These are phyloP conservation scores for Lottia gigantea DNA, from an alignment of 2,888 invertebrate species.

Conservation along the genomic window DNA sequence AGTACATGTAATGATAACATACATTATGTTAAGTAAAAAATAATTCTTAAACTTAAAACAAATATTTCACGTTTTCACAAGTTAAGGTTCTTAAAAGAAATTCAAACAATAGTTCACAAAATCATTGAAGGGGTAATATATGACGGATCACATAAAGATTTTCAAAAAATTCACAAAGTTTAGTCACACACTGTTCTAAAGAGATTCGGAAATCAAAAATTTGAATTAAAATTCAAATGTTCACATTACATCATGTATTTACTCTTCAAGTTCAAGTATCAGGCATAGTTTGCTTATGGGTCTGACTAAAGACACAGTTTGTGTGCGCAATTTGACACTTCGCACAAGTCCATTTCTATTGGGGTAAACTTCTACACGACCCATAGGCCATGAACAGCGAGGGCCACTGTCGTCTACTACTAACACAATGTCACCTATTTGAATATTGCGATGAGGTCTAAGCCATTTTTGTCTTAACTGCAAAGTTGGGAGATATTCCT, in stretches of 20 bases:
- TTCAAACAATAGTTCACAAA: too few relatives aligned
- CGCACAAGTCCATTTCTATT: constrained; percentile 18
- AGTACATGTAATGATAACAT: too few relatives aligned
- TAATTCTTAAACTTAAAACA: too few relatives aligned
- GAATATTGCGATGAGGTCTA: neutral
- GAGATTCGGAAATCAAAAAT: too few relatives aligned
- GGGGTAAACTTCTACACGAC: constrained; percentile 14
- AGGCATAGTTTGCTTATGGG: constrained; percentile 3
- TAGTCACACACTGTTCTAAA: neutral
- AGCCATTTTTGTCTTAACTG: constrained; percentile 23
- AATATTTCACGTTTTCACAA: too few relatives aligned
- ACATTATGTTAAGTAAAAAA: too few relatives aligned
- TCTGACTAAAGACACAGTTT: constrained; percentile 10
- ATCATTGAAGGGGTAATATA: too few relatives aligned
- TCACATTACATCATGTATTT: neutral
- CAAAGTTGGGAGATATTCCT: constrained; percentile 20
- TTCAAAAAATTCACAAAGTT: too few relatives aligned
- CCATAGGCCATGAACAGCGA: constrained; percentile 18
- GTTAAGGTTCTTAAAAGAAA: too few relatives aligned
- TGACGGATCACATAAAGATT: too few relatives aligned
- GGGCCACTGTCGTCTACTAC: constrained; percentile 15
- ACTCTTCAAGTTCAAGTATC: neutral
- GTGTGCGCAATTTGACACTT: constrained; percentile 11
- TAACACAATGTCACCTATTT: constrained; percentile 19
- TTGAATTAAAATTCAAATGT: too few relatives aligned